These are phyloP conservation scores for Tympanoctomys barrerae DNA, from an alignment of 2,797 vertebrate species.

Conservation along the genomic window DNA sequence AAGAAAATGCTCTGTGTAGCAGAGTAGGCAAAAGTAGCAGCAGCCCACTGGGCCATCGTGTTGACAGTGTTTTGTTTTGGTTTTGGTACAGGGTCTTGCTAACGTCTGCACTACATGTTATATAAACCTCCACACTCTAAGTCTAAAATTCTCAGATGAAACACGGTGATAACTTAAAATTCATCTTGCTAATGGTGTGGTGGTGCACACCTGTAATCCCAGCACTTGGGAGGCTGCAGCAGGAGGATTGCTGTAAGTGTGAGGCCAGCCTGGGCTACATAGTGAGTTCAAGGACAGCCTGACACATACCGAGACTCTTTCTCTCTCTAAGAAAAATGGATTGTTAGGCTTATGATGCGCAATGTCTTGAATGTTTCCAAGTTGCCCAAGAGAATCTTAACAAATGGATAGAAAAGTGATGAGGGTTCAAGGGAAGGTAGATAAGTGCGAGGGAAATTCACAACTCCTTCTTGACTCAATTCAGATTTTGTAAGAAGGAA, in stretches of 20 bases:
- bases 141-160: conserved; percentile 15
- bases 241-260: neutral
- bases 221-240: neutral
- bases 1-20: neutral
- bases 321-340: neutral
- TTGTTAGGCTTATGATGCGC: neutral
- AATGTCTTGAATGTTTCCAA: neutral
- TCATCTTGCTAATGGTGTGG: neutral
- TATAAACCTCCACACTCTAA: neutral
- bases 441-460: neutral
- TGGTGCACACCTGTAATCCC: neutral
- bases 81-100: no score
- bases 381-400: neutral
- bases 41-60: neutral
- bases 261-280: neutral
- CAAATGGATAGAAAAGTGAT: neutral
- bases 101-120: neutral
- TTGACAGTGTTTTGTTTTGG: neutral
- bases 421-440: neutral
- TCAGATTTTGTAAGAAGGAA: neutral
- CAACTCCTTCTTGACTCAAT: neutral
- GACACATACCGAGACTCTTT: neutral
- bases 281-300: neutral
- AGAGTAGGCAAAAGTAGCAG: neutral
- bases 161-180: neutral